A percentile compares a stretch with the other conserved stretches of the same genome.
These are phyloP conservation scores for Intellagama lesueurii DNA, from an alignment of 2,797 vertebrate species.

Conservation along the genomic window DNA sequence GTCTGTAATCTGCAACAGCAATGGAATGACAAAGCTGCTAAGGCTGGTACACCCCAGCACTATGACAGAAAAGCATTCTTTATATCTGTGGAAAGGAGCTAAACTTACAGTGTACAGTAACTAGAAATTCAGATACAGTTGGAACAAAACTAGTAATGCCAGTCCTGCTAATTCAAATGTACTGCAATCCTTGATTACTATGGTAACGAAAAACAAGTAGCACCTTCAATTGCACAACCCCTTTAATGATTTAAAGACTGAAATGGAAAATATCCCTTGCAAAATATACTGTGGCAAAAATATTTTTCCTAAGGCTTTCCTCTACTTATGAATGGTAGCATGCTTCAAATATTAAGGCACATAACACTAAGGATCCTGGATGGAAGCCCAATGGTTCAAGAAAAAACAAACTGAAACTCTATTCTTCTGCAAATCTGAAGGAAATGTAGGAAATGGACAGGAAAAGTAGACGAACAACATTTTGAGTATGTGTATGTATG, in stretches of 20 bases:
- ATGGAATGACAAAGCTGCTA: slow-evolving; percentile 29
- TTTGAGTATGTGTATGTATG: too few species aligned
- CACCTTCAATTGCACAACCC: slow-evolving; percentile 23
- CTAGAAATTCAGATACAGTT: slow-evolving; percentile 40
- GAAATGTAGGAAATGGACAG: too few species aligned
- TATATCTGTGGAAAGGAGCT: slow-evolving; percentile 33
- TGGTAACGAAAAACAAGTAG: slow-evolving; percentile 55
- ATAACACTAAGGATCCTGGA: background rate
- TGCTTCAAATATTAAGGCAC: slow-evolving; percentile 9
- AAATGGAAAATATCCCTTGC: slow-evolving; percentile 41
- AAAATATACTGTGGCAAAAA: background rate
- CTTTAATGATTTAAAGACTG: slow-evolving; percentile 49
- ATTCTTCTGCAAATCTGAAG: background rate
- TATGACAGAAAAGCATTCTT: slow-evolving; percentile 53
- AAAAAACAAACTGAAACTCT: background rate
- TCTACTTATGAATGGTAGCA: background rate
- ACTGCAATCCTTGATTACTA: slow-evolving; percentile 51
- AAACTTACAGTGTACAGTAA: slow-evolving; percentile 54
- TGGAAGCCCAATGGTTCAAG: background rate
- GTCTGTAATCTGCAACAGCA: slow-evolving; percentile 53
- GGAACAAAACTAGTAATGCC: slow-evolving; percentile 25
- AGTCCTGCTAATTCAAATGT: slow-evolving; percentile 43
- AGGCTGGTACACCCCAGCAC: slow-evolving; percentile 17
- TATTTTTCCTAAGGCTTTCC: background rate
- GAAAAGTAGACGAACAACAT: background rate